A percentile compares a stretch with the other conserved stretches of the same genome.
Conservation (phyloP, 2,797 vertebrate genomes). For the Myotis myotis region DNA sequence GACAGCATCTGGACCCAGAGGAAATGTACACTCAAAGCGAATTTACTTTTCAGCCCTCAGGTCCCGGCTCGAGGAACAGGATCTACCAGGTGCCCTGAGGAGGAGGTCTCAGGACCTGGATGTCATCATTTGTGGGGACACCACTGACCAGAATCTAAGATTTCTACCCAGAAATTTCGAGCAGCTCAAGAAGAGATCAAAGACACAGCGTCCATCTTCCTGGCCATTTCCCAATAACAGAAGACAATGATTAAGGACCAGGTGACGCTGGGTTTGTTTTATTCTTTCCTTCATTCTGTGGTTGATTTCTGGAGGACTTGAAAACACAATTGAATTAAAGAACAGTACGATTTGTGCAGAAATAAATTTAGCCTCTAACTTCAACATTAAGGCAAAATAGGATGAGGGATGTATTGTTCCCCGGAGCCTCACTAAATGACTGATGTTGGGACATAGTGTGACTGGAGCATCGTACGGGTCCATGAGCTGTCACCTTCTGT, state of each 20-base stretch:
- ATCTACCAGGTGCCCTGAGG: neutral
- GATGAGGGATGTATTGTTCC: neutral
- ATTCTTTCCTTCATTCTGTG: neutral
- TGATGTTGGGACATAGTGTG: neutral
- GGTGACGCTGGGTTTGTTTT: conserved; percentile 52
- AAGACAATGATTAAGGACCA: conserved; percentile 58
- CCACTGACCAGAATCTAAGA: neutral
- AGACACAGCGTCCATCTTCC: neutral
- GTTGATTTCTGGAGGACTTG: neutral
- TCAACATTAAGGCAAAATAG: neutral
- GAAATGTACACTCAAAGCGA: neutral
- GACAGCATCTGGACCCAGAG: neutral
- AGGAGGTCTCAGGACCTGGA: neutral
- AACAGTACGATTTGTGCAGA: neutral
- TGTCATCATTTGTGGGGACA: neutral
- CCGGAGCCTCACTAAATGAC: neutral
- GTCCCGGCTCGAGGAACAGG: neutral
- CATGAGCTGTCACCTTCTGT: neutral
- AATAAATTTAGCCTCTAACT: neutral
- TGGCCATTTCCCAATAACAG: neutral
- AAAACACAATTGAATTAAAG: neutral
- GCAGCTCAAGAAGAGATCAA: neutral
- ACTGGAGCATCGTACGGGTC: neutral
- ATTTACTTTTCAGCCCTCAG: conserved; percentile 9
- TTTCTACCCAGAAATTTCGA: neutral